phyloP scores from a whole-genome alignment of 2,888 invertebrate species.

The Halocaridina rubra region DNA sequence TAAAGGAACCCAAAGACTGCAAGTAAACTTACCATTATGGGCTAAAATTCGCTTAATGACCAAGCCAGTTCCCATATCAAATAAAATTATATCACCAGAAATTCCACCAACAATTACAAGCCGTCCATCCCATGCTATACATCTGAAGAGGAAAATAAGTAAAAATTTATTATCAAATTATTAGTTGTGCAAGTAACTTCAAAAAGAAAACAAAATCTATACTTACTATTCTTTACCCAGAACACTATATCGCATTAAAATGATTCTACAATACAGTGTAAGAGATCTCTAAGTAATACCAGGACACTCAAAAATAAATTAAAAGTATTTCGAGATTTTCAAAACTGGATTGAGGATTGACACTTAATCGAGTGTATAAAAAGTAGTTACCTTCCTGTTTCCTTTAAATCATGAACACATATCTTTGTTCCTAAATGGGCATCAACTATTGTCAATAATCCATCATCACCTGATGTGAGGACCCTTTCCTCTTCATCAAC shows the following conservation, averaged over 20 bases:
- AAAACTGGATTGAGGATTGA: too few relatives aligned
- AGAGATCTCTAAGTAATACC: not conserved
- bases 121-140: slow-evolving; percentile 40
- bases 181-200: too few relatives aligned
- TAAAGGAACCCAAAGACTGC: not conserved
- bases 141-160: too few relatives aligned
- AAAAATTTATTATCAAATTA: too few relatives aligned
- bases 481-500: slow-evolving; percentile 20
- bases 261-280: not conserved
- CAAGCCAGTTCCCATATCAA: slow-evolving; percentile 48
- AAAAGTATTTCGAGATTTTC: too few relatives aligned
- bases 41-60: not conserved
- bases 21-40: slow-evolving; percentile 9
- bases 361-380: too few relatives aligned
- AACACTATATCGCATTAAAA: not conserved
- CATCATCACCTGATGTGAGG: slow-evolving; percentile 39
- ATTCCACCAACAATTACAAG: slow-evolving; percentile 28
- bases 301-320: not conserved
- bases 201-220: too few relatives aligned
- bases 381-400: slow-evolving; percentile 2
- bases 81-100: slow-evolving; percentile 21
- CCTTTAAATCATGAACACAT: slow-evolving; percentile 18
- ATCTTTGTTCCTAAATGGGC: slow-evolving; percentile 17
- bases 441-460: slow-evolving; percentile 26
- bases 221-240: not conserved